Evolutionary conservation across 2,797 vertebrate species (phyloP).

Genomic region (Darevskia nairensis): DNA sequence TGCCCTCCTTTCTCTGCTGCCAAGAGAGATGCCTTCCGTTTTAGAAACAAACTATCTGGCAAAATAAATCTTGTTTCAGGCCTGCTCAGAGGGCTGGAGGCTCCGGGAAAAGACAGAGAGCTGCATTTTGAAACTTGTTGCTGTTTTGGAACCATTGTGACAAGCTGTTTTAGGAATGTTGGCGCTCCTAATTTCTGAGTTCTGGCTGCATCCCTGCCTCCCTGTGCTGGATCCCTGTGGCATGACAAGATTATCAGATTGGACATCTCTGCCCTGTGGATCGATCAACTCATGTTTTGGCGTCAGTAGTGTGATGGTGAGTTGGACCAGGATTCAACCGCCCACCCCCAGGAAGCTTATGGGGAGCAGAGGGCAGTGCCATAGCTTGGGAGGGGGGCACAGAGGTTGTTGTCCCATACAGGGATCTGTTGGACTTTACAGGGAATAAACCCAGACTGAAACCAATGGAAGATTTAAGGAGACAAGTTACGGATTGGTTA

Average conservation of each 20-base stretch:
- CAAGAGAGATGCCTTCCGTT: neutral
- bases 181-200: neutral
- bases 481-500: too few relatives aligned
- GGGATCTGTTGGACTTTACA: too few relatives aligned
- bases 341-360: neutral
- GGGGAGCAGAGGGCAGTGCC: neutral
- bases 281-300: neutral
- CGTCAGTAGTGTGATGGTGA: neutral
- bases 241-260: neutral
- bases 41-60: neutral
- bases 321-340: neutral
- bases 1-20: neutral
- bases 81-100: neutral
- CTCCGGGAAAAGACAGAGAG: neutral
- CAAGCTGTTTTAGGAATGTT: neutral
- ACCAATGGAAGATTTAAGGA: too few relatives aligned
- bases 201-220: neutral
- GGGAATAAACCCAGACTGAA: too few relatives aligned
- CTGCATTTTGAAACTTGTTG: constrained; percentile 1
- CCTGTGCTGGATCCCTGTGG: neutral
- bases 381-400: too few relatives aligned
- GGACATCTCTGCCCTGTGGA: neutral
- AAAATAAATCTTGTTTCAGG: neutral
- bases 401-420: too few relatives aligned
- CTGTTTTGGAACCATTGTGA: neutral